Evolutionary conservation across 2,797 vertebrate species (phyloP), one percentile per base, ranked within the genome.

Genomic region (Mareca penelope): DNA sequence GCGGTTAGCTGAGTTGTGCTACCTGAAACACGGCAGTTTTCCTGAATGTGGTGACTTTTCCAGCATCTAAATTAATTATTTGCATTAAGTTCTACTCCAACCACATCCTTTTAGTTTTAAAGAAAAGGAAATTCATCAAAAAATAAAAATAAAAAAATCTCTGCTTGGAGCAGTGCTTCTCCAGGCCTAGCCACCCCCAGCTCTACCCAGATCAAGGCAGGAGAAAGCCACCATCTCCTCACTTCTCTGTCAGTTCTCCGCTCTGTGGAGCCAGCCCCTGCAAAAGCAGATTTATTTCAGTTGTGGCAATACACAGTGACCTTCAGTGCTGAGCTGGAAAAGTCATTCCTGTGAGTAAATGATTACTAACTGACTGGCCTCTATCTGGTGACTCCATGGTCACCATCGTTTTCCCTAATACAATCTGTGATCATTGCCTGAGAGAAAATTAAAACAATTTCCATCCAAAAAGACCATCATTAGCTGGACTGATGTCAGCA

Each of bases 401-500:
- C 59, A 77, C 70, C 80, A 60, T 81, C 88, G 86, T 67, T 84
- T 88, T 57, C 23, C 21, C 33, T 23, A 73, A 68, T 44, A 56
- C 52, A 73, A 50, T 53, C 60, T 67, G 77, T 73, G 85, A 28
- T 63, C 37, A 11, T 28, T 85, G 64, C 56, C 69, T 40, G 72
- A 69, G 68, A 69, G 46, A 42, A 93, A 83, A 88, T n/a, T 61
- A 80, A 73, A 82, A 59, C 21, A 55, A 61, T 61, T 90, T 69
- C 87, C 64, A 81, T 91, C 89, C 67, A 56, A 79, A 85, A 81
- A 81, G 33, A 28, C 70, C 73, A 64, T 92, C 31, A 12, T 70
- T 88, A 90, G 42, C 65, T 84, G 75, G 90, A 44, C 55, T 90
- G 69, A 68, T 86, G 69, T 90, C 89, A 96, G 67, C 63, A 70